A percentile compares a stretch with the other conserved stretches of the same genome.
These are phyloP conservation scores for Telenomus remus DNA, from an alignment of 1,140 invertebrate species.

Conservation along the genomic window DNA sequence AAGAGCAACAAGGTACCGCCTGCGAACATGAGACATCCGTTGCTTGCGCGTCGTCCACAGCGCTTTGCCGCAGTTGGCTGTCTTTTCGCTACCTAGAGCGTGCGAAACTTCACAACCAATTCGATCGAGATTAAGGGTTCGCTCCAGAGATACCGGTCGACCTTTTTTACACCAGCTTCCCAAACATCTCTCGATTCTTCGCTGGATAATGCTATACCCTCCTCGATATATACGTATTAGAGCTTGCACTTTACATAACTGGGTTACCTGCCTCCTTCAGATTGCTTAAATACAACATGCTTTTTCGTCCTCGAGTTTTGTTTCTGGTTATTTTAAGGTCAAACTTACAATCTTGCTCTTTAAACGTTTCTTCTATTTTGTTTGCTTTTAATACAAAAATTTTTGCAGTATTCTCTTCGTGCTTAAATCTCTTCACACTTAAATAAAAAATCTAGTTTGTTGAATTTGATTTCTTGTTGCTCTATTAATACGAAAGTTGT, in stretches of 20 bases:
- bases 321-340: no score
- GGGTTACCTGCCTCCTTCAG: slow-evolving; percentile 21
- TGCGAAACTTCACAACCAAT: slow-evolving; percentile 59
- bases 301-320: no score
- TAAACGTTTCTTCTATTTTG: no score
- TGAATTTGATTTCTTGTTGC: no score
- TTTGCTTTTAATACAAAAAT: no score
- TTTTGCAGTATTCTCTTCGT: no score
- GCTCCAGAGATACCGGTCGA: slow-evolving; percentile 39
- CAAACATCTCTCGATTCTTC: slow-evolving; percentile 56
- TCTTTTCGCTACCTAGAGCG: slow-evolving; percentile 56
- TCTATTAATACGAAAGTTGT: no score
- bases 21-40: slow-evolving; percentile 63
- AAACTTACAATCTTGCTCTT: no score
- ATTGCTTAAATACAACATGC: no score
- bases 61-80: slow-evolving; percentile 19
- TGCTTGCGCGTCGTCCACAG: slow-evolving; percentile 27
- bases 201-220: slow-evolving; percentile 36
- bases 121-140: slow-evolving; percentile 60
- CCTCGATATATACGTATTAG: slow-evolving; percentile 20
- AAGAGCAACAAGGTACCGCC: slow-evolving; percentile 74
- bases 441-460: no score
- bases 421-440: no score
- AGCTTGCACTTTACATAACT: slow-evolving; percentile 44
- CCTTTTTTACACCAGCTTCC: slow-evolving; percentile 55